Conservation (phyloP, 2,797 vertebrate genomes). For the Leptatherina wallacei region DNA sequence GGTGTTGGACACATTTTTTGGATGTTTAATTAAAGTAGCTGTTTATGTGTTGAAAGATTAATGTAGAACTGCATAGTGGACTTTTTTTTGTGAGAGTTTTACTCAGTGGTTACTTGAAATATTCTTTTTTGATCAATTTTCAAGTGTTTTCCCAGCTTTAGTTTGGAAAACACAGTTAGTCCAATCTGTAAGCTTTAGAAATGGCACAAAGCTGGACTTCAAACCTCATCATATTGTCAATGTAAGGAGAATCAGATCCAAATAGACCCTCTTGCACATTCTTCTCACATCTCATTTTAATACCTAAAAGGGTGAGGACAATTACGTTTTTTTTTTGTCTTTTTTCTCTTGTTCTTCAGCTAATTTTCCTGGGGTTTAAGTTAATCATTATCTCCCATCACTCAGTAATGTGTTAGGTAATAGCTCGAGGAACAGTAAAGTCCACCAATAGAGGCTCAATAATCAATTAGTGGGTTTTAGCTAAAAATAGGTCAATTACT, state of each 20-base stretch:
- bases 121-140: neutral
- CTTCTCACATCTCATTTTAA: neutral
- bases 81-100: neutral
- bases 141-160: neutral
- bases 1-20: conserved; percentile 41
- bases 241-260: neutral
- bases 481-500: neutral
- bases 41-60: conserved; percentile 14
- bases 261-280: neutral
- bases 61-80: neutral
- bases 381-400: neutral
- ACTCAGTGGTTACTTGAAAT: conserved; percentile 1
- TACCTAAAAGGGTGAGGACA: neutral
- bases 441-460: neutral
- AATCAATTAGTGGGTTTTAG: neutral
- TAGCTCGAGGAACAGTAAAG: neutral
- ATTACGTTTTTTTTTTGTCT: neutral
- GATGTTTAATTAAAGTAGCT: conserved; percentile 50
- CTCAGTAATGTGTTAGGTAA: neutral
- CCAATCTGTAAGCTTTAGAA: neutral
- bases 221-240: neutral
- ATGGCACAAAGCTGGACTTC: neutral
- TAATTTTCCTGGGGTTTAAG: neutral
- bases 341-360: neutral
- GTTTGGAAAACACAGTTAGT: neutral